Conservation (phyloP, 2,888 invertebrate species). For the Ormyrus pomaceus region DNA sequence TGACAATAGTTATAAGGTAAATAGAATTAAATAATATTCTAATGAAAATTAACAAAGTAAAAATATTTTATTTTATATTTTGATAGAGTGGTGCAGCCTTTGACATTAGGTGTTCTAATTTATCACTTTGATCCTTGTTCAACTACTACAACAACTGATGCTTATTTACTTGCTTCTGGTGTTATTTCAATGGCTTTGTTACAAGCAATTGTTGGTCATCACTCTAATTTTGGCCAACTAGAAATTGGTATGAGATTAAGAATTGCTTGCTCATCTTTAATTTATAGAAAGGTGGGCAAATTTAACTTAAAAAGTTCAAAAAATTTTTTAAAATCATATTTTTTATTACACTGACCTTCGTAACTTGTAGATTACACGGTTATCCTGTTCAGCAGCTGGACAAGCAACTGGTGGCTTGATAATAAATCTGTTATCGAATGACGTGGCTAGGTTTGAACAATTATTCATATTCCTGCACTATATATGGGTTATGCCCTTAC, state of each 20-base stretch:
- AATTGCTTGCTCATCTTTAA: constrained; percentile 86
- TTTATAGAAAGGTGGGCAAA: constrained; percentile 86
- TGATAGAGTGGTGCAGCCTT: constrained; percentile 81
- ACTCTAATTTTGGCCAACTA: constrained; percentile 77
- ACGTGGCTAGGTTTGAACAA: constrained; percentile 88
- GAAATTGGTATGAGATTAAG: constrained; percentile 87
- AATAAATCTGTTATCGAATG: constrained; percentile 90
- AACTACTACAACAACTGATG: constrained; percentile 77
- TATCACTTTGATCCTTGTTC: constrained; percentile 80
- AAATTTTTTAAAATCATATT: neutral
- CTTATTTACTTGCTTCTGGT: constrained; percentile 82
- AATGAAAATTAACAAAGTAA: neutral
- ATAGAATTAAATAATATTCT: neutral
- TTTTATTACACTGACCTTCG: neutral
- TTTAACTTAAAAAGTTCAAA: too few species aligned
- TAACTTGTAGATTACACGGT: constrained; percentile 74
- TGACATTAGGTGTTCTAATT: constrained; percentile 80
- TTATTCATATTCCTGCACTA: constrained; percentile 84
- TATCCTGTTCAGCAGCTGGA: constrained; percentile 70
- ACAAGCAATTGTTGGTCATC: constrained; percentile 82
- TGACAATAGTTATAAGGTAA: constrained; percentile 79
- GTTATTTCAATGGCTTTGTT: constrained; percentile 80
- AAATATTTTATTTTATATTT: neutral
- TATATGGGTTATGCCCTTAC: constrained; percentile 88
- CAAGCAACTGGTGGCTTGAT: constrained; percentile 81